These are phyloP conservation scores for Paraescarpia echinospica DNA, from an alignment of 1,140 invertebrate genomes.

Conservation along the genomic window DNA sequence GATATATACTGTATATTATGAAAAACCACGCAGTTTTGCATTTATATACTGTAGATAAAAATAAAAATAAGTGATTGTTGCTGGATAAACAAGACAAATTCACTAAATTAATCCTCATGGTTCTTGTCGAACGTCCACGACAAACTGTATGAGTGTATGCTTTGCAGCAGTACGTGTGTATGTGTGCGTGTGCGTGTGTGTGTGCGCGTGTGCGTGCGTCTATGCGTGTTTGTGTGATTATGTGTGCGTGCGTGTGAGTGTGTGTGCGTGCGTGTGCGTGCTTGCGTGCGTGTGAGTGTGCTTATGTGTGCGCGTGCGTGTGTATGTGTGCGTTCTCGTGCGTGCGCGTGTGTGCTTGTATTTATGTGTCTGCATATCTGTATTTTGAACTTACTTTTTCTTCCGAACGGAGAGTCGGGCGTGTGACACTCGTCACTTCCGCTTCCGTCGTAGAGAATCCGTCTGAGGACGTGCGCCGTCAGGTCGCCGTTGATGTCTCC, in stretches of 20 bases:
- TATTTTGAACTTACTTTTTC: background rate
- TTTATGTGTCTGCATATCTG: background rate
- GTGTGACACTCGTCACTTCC: background rate
- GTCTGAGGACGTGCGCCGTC: background rate
- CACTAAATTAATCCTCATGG: background rate
- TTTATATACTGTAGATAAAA: background rate
- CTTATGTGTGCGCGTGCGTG: no score
- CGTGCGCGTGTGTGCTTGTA: background rate
- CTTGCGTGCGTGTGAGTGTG: background rate
- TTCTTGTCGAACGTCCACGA: background rate
- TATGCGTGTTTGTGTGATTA: no score
- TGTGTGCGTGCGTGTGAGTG: background rate
- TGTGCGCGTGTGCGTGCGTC: no score
- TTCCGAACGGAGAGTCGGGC: conserved; percentile 13
- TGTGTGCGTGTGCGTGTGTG: no score
- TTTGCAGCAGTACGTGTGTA: no score
- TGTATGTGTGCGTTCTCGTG: background rate
- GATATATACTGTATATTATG: background rate
- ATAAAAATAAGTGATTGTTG: background rate
- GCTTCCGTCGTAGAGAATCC: conserved; percentile 7
- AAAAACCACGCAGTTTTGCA: background rate
- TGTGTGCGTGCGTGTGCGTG: background rate
- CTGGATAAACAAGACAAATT: background rate
- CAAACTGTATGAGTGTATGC: no score
- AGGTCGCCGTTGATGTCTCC: background rate